A percentile compares a stretch with the other conserved stretches of the same genome.
Conservation (phyloP, 2,888 invertebrate genomes). For the Rotaria sp. region DNA sequence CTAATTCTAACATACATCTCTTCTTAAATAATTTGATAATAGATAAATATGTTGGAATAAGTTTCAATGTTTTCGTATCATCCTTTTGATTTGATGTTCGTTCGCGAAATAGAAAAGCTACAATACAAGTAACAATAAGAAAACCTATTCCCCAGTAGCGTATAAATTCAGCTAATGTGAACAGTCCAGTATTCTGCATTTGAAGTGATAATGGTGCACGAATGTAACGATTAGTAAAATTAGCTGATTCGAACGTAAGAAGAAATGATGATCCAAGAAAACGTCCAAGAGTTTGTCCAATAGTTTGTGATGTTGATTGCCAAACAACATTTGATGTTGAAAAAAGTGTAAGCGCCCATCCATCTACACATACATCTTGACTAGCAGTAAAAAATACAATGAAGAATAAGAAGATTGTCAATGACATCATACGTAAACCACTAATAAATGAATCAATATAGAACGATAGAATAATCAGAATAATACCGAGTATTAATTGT, state of each 20-base stretch:
- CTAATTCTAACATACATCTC: neutral
- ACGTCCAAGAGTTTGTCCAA: neutral
- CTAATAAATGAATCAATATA: neutral
- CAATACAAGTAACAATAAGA: slow-evolving; percentile 76
- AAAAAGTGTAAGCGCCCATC: neutral
- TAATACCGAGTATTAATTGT: slow-evolving; percentile 68
- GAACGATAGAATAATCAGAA: slow-evolving; percentile 73
- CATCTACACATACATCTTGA: slow-evolving; percentile 69
- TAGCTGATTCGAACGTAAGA: neutral
- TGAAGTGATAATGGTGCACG: neutral
- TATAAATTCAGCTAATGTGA: slow-evolving; percentile 62
- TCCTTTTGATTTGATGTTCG: neutral
- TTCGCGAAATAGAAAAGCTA: slow-evolving; percentile 77
- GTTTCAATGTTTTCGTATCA: neutral
- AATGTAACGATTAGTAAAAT: neutral
- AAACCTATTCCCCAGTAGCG: slow-evolving; percentile 90
- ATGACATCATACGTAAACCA: slow-evolving; percentile 43
- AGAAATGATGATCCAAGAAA: slow-evolving; percentile 5
- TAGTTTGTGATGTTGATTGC: neutral
- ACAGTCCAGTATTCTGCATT: neutral
- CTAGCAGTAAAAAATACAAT: slow-evolving; percentile 94
- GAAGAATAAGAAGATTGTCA: slow-evolving; percentile 80
- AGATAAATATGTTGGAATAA: neutral
- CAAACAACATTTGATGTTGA: neutral
- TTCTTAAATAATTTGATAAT: neutral